A percentile compares a stretch with the other conserved stretches of the same genome.
phyloP scores from a whole-genome alignment of 2,888 invertebrate genomes.

The Mactromeris polynyma region DNA sequence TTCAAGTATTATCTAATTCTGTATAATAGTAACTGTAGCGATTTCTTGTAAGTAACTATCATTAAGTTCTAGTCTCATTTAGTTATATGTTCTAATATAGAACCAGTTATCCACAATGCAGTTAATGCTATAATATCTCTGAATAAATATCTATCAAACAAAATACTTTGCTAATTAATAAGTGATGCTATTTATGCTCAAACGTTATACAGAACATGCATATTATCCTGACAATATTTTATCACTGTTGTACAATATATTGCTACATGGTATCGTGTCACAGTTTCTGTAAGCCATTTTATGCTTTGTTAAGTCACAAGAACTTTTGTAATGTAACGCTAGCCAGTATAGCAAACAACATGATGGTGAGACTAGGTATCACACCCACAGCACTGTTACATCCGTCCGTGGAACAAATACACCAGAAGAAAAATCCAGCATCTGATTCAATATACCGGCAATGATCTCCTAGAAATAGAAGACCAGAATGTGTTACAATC shows the following conservation, averaged over 20 bases:
- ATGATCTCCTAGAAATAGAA: constrained; percentile 65
- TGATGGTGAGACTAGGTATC: constrained; percentile 26
- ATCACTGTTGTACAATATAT: not conserved
- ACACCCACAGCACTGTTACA: constrained; percentile 73
- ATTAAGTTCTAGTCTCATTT: too few relatives aligned
- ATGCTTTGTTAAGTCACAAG: not conserved
- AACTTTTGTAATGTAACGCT: not conserved
- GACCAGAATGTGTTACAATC: not conserved
- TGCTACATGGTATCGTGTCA: not conserved
- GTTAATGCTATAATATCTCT: too few relatives aligned
- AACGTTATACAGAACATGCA: not conserved
- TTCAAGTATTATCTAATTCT: too few relatives aligned
- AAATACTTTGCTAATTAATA: too few relatives aligned
- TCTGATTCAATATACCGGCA: constrained; percentile 74
- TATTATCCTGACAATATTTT: not conserved
- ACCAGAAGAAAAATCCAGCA: constrained; percentile 77
- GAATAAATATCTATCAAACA: too few relatives aligned
- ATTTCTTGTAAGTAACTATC: too few relatives aligned
- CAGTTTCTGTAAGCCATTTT: not conserved
- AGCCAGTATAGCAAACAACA: not conserved
- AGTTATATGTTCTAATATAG: too few relatives aligned
- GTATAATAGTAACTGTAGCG: too few relatives aligned
- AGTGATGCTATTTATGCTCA: not conserved
- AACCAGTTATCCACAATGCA: too few relatives aligned
- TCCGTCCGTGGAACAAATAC: constrained; percentile 77